Evolutionary conservation across 2,113 vertebrate species (phyloP).

Genomic region (Hippoglossus stenolepis): DNA sequence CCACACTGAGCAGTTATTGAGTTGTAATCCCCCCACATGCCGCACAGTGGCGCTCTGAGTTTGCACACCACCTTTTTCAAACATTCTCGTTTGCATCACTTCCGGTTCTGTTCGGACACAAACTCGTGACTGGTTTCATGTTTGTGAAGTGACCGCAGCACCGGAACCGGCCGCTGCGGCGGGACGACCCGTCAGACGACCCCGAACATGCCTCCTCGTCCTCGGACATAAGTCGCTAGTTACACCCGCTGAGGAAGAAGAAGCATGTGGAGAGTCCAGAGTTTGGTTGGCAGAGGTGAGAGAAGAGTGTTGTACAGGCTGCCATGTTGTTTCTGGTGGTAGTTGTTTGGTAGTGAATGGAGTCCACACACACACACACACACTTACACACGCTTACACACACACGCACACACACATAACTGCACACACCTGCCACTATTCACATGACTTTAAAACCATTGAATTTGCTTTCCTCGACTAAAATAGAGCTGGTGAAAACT

Average conservation of each 20-base stretch:
- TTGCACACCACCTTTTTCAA: background rate
- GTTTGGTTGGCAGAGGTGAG: conserved; percentile 81
- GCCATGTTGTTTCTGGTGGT: background rate
- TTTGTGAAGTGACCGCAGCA: fast-evolving
- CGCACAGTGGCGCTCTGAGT: conserved; percentile 27
- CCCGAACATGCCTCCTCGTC: conserved; percentile 24
- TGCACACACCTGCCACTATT: too few relatives aligned
- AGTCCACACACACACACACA: too few relatives aligned
- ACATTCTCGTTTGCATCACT: conserved; percentile 46
- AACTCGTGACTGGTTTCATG: conserved; percentile 36
- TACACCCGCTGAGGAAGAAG: conserved; percentile 19
- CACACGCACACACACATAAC: too few relatives aligned
- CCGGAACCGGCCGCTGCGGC: fast-evolving
- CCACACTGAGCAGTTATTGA: background rate
- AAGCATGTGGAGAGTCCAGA: conserved; percentile 82
- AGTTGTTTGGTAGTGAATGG: too few relatives aligned
- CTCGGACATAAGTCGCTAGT: background rate
- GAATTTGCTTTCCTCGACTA: too few relatives aligned
- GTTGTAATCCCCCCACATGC: background rate
- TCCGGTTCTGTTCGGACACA: conserved; percentile 30
- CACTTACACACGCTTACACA: too few relatives aligned
- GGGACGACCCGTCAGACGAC: background rate
- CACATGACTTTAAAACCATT: too few relatives aligned
- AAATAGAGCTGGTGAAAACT: too few relatives aligned
- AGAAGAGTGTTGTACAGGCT: background rate